phyloP scores from a whole-genome alignment of 2,797 vertebrate genomes.

The Hoplostethus mediterraneus region DNA sequence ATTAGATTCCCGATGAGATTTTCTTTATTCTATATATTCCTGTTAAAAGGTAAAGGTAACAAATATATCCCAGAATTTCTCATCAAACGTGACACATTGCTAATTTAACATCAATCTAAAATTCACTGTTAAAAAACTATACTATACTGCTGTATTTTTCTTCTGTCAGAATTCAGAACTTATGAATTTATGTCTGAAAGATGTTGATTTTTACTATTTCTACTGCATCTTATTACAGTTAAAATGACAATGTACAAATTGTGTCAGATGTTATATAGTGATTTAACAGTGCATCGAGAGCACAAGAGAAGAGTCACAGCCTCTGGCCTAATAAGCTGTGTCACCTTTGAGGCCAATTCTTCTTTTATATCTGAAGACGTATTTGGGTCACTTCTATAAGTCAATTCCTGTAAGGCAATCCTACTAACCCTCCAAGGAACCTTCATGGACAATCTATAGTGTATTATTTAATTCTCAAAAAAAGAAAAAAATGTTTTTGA shows the following conservation, averaged over 20 bases:
- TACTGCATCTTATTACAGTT: conserved; percentile 7
- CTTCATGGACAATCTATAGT: background rate
- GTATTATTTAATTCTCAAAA: background rate
- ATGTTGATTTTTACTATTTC: background rate
- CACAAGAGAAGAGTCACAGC: conserved; percentile 41
- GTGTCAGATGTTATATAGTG: conserved; percentile 39
- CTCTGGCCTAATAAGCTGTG: conserved; percentile 58
- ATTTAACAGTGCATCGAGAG: conserved; percentile 28
- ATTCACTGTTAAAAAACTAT: too few species aligned
- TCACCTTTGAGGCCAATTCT: conserved; percentile 56
- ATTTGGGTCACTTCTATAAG: conserved; percentile 56
- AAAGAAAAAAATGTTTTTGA: background rate
- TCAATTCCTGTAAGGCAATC: background rate
- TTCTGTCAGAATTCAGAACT: too few species aligned
- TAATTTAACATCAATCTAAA: too few species aligned
- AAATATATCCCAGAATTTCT: too few species aligned
- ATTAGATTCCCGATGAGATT: too few species aligned
- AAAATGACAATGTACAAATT: conserved; percentile 30
- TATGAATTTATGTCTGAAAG: conserved; percentile 1
- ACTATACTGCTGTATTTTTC: too few species aligned
- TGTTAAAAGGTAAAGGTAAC: too few species aligned
- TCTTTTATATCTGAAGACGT: conserved; percentile 66
- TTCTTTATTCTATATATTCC: too few species aligned
- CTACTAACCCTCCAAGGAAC: conserved; percentile 1
- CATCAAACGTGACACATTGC: too few species aligned